Percentiles rank a stretch among this genome's conserved stretches.
These are phyloP conservation scores for Eptesicus fuscus DNA, from an alignment of 2,113 vertebrate genomes.

Conservation along the genomic window DNA sequence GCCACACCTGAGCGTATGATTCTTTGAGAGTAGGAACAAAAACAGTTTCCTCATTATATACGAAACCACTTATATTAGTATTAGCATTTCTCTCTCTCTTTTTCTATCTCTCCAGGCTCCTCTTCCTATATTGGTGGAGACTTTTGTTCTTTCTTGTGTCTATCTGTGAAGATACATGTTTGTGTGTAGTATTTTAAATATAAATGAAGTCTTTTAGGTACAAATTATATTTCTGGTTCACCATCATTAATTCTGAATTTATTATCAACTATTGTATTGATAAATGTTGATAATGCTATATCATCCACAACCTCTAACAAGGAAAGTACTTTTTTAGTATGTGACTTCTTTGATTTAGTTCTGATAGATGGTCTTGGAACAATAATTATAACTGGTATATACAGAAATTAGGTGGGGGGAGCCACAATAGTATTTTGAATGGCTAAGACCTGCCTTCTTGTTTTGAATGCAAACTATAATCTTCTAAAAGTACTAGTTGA, in stretches of 20 bases:
- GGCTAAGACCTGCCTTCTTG: not conserved
- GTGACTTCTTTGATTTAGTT: not conserved
- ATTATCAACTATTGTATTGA: not conserved
- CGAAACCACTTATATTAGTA: not conserved
- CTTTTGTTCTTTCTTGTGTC: not conserved
- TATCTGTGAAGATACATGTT: not conserved
- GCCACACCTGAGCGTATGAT: not conserved
- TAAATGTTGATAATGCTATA: not conserved
- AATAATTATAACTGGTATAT: not conserved
- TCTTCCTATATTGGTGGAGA: not conserved
- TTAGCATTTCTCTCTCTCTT: not conserved
- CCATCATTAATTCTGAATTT: not conserved
- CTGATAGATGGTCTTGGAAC: not conserved
- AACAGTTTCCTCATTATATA: not conserved
- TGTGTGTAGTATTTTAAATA: not conserved
- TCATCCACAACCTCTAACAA: not conserved
- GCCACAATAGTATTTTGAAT: not conserved
- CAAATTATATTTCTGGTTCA: not conserved
- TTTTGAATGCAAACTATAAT: constrained; percentile 7
- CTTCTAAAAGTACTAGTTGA: not conserved
- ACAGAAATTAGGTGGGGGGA: not conserved
- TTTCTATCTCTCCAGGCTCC: not conserved
- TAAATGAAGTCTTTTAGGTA: not conserved
- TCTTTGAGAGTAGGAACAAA: not conserved
- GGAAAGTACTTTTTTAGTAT: not conserved